A percentile compares a stretch with the other conserved stretches of the same genome.
Evolutionary conservation across 2,797 vertebrate species (phyloP).

Genomic region (Mus caroli): DNA sequence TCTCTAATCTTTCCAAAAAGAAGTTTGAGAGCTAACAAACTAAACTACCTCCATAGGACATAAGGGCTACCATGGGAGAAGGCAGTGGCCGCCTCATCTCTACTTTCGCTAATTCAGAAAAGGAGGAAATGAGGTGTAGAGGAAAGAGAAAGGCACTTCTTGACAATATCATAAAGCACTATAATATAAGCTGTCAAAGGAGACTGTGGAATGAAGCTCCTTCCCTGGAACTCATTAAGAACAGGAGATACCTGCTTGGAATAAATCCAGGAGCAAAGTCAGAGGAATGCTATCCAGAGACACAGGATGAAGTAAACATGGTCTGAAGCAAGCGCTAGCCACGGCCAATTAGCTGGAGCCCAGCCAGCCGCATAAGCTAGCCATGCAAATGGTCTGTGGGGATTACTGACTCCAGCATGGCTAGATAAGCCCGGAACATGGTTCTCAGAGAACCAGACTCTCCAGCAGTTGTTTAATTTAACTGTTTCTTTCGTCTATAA

Average conservation of each 20-base stretch:
- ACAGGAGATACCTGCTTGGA: slow-evolving; percentile 66
- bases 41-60: slow-evolving; percentile 24
- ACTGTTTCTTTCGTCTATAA: slow-evolving; percentile 39
- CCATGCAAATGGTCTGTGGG: not conserved
- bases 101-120: slow-evolving; percentile 71
- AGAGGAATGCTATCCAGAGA: slow-evolving; percentile 67
- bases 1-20: slow-evolving; percentile 31
- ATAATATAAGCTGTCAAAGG: slow-evolving; percentile 71
- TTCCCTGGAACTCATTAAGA: slow-evolving; percentile 74
- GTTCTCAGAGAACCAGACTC: slow-evolving; percentile 22
- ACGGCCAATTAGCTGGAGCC: not conserved
- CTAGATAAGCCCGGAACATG: slow-evolving; percentile 11
- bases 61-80: slow-evolving; percentile 52
- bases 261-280: slow-evolving; percentile 58
- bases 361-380: slow-evolving; percentile 25
- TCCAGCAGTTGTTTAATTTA: not conserved
- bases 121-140: slow-evolving; percentile 65
- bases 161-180: slow-evolving; percentile 73
- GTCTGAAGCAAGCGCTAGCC: slow-evolving; percentile 43
- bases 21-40: slow-evolving; percentile 8
- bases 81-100: slow-evolving; percentile 33
- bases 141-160: slow-evolving; percentile 71
- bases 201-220: slow-evolving; percentile 56
- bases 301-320: slow-evolving; percentile 28
- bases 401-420: not conserved